Evolutionary conservation across 2,113 vertebrate species (phyloP), one percentile per base, ranked within the genome.

Genomic region (Petaurus breviceps): DNA sequence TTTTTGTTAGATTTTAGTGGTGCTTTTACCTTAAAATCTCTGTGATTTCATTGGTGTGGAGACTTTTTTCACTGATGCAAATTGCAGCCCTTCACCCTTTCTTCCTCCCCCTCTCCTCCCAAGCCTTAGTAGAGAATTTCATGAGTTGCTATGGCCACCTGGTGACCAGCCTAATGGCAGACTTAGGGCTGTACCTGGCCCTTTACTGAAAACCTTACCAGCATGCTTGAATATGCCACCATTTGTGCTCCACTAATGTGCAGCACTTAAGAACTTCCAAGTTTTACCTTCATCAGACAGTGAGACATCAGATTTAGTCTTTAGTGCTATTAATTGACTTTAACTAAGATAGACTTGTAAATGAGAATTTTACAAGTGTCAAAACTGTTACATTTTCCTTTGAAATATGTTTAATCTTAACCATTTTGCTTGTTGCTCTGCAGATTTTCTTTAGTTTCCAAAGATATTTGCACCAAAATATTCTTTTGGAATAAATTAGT

Each of bases 1-100:
- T 77, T 43, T 97, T n/a, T 49, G 47, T 49, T 49, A 49, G 47
- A 89, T 51, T 93, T 94, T 94, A 96, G 55, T 93, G 54, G 92
- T 51, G 90, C 12, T 47, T 95, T 91, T 84, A 84, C 37, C 43
- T 93, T 25, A 94, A 90, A 91, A 77, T 95, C 10, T 77, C n/a
- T 84, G 37, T n/a, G n/a, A 84, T 84, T 84, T 43, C 68, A 84
- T 43, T 84, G 19, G n/a, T 43, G 2, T 43, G 7, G 7, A n/a
- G 19, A 16, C 11, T 77, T n/a, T n/a, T 77, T n/a, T 84, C 68
- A 84, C 7, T 37, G 68, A 43, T 84, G 68, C 19, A 84, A 43
- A 43, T 84, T 84, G n/a, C 19, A 43, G n/a, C 7, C 22, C 7
- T 84, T 43, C 19, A 19, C 1, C n/a, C 12, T 68, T 37, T 68